These are phyloP conservation scores for Limnephilus auricula DNA, from an alignment of 2,888 invertebrate genomes.

Conservation along the genomic window DNA sequence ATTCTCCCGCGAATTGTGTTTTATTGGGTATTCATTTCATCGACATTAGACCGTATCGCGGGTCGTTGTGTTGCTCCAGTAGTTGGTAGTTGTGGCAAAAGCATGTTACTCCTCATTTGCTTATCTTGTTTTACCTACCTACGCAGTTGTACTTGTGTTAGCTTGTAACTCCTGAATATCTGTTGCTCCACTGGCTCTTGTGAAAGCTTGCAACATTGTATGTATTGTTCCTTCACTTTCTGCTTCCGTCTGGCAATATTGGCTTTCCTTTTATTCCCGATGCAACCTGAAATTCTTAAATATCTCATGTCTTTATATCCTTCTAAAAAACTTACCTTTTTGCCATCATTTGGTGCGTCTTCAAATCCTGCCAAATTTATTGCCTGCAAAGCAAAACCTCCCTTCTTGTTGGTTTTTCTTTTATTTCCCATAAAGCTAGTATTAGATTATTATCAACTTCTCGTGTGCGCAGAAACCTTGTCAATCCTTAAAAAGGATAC, in stretches of 20 bases:
- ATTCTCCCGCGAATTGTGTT: conserved; percentile 40
- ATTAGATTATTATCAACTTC: neutral
- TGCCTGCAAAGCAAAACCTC: neutral
- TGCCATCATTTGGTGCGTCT: neutral
- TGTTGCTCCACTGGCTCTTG: neutral
- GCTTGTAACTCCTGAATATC: neutral
- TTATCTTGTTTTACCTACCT: neutral
- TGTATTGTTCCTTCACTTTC: neutral
- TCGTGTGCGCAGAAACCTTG: neutral
- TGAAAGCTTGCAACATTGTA: neutral
- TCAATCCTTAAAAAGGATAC: neutral
- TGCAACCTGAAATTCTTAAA: neutral
- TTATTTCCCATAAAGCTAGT: neutral
- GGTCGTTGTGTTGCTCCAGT: neutral
- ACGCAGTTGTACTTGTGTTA: neutral
- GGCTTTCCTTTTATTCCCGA: neutral
- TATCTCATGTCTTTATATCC: neutral
- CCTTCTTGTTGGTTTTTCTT: neutral
- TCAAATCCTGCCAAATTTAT: neutral
- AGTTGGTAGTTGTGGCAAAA: neutral
- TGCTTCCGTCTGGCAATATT: neutral
- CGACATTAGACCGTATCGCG: conserved; percentile 44
- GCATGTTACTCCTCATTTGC: conserved; percentile 2
- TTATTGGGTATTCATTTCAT: conserved; percentile 42
- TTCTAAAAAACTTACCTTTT: neutral